phyloP scores from a whole-genome alignment of 1,140 invertebrate genomes.

The Wasmannia auropunctata region DNA sequence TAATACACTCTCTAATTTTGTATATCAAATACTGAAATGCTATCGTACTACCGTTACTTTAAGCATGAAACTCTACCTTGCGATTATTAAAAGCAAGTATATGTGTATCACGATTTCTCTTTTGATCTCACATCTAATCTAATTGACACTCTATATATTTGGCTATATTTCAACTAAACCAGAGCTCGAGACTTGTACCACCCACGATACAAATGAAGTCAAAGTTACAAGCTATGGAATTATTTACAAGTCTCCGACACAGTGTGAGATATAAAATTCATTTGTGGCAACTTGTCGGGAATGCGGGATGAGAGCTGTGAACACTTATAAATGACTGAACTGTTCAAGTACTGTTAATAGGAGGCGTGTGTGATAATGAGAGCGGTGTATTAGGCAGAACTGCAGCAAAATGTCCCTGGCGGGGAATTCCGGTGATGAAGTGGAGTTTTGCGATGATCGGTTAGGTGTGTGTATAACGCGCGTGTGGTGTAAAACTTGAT shows the following conservation, averaged over 20 bases:
- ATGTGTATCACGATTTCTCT: constrained; percentile 11
- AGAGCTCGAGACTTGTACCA: constrained; percentile 50
- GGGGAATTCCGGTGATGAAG: constrained; percentile 41
- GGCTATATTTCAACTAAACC: constrained; percentile 21
- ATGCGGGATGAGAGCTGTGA: constrained; percentile 37
- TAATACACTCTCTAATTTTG: neutral
- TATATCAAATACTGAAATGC: constrained; percentile 8
- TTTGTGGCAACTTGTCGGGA: constrained; percentile 1
- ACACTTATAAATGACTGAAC: constrained; percentile 45
- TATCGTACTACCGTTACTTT: constrained; percentile 39
- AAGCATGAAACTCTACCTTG: constrained; percentile 11
- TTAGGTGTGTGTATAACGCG: constrained; percentile 53
- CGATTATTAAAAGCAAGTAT: constrained; percentile 19
- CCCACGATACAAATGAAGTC: constrained; percentile 42
- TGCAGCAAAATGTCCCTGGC: constrained; percentile 65
- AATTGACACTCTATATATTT: constrained; percentile 22
- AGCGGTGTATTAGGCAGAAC: constrained; percentile 80
- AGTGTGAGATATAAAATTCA: constrained; percentile 26
- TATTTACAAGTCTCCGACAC: constrained; percentile 56
- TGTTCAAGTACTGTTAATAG: constrained; percentile 63
- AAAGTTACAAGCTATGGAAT: constrained; percentile 43
- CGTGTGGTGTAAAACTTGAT: constrained; percentile 13
- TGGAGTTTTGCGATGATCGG: constrained; percentile 39
- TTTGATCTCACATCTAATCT: constrained; percentile 18
- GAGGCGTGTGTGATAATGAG: constrained; percentile 74